These are phyloP conservation scores for Rhinoraja longicauda DNA, from an alignment of 2,797 vertebrate genomes.

Conservation along the genomic window DNA sequence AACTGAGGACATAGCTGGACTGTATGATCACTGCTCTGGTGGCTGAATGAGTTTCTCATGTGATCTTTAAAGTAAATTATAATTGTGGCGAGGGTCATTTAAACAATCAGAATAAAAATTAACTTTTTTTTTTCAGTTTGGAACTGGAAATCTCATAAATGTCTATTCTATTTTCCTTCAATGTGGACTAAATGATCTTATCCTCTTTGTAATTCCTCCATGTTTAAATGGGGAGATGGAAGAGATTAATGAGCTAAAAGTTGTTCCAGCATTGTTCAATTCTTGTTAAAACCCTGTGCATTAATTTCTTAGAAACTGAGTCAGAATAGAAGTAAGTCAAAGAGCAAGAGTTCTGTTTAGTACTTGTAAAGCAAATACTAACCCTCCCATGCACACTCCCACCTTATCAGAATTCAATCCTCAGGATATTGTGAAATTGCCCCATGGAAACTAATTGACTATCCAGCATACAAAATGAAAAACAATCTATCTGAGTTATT, in stretches of 20 bases:
- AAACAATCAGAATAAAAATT: not conserved
- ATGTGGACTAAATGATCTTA: too few species aligned
- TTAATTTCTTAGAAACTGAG: not conserved
- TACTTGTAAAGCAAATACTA: slow-evolving; percentile 26
- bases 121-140: not conserved
- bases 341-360: slow-evolving; percentile 17
- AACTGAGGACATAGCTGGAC: not conserved
- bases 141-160: not conserved
- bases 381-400: not conserved
- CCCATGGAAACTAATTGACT: not conserved
- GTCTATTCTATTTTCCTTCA: not conserved
- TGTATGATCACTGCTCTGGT: too few species aligned
- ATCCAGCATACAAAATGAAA: not conserved
- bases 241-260: not conserved
- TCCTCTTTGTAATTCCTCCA: not conserved
- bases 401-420: slow-evolving; percentile 14
- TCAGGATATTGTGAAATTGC: slow-evolving; percentile 15
- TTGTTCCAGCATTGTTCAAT: not conserved
- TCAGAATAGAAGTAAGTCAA: not conserved
- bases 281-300: not conserved
- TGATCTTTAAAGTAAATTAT: not conserved
- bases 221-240: not conserved
- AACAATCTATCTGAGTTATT: not conserved
- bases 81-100: not conserved
- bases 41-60: not conserved